Conservation (phyloP, 2,888 invertebrate genomes). For the Andrena flavipes region DNA sequence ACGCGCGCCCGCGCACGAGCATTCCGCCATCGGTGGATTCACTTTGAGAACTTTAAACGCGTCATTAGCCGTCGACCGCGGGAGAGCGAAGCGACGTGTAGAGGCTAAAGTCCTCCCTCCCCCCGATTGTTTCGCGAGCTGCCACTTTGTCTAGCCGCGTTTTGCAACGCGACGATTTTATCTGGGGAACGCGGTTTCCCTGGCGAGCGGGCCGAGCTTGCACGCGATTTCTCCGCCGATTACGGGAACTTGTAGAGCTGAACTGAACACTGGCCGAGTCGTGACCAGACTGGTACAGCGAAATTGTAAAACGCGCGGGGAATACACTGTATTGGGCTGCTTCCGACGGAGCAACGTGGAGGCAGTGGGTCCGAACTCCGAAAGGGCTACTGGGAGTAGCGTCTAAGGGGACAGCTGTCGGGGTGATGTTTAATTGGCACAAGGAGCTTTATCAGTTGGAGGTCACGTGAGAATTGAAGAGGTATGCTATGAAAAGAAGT, state of each 20-base stretch:
- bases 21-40: slow-evolving; percentile 28
- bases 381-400: no score
- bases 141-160: slow-evolving; percentile 40
- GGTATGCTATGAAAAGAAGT: no score
- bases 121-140: slow-evolving; percentile 45
- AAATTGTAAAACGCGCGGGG: no score
- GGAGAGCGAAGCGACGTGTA: slow-evolving; percentile 20
- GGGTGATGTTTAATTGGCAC: no score
- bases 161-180: slow-evolving; percentile 55
- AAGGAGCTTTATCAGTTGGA: no score
- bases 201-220: slow-evolving; percentile 30
- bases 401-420: no score
- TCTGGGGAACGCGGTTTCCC: slow-evolving; percentile 41
- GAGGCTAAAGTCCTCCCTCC: slow-evolving; percentile 21
- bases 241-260: slow-evolving; percentile 5
- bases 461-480: no score
- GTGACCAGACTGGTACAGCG: no score
- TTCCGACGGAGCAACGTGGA: no score
- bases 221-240: slow-evolving; percentile 41
- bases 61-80: slow-evolving; percentile 50
- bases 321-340: no score
- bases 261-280: neutral
- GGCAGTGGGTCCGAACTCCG: no score
- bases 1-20: neutral
- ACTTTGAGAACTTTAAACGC: slow-evolving; percentile 33